phyloP scores from a whole-genome alignment of 1,140 invertebrate genomes.

The Calycopis cecrops region DNA sequence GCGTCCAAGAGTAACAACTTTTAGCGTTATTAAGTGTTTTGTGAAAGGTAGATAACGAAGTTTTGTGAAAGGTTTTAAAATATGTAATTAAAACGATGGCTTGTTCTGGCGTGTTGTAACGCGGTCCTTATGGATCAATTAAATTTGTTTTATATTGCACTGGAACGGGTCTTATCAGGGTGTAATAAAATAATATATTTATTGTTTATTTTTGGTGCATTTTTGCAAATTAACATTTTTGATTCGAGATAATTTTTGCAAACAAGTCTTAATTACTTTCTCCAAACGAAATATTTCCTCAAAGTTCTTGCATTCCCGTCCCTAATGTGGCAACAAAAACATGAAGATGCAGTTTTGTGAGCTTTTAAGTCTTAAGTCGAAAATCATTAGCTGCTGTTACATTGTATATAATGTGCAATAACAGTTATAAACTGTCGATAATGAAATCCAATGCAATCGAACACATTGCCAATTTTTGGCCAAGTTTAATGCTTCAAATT shows the following conservation, averaged over 20 bases:
- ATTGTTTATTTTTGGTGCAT: not conserved
- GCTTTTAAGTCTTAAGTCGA: too few relatives aligned
- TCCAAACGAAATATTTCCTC: too few relatives aligned
- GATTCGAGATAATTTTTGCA: not conserved
- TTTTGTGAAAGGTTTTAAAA: constrained; percentile 7
- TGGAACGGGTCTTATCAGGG: not conserved
- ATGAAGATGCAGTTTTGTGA: too few relatives aligned
- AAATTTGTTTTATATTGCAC: constrained; percentile 2
- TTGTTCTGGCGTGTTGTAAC: constrained; percentile 5
- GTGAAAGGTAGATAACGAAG: constrained; percentile 5
- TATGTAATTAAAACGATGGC: constrained; percentile 9
- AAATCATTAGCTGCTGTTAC: too few relatives aligned
- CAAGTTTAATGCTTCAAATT: too few relatives aligned
- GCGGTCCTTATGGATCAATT: constrained; percentile 6
- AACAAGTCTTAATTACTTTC: too few relatives aligned
- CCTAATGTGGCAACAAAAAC: too few relatives aligned
- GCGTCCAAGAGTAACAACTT: constrained; percentile 11
- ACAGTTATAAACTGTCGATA: too few relatives aligned
- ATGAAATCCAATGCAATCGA: too few relatives aligned
- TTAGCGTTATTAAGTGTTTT: not conserved
- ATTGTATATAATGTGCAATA: too few relatives aligned
- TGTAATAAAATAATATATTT: constrained; percentile 1
- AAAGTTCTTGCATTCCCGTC: too few relatives aligned
- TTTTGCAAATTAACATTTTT: not conserved
- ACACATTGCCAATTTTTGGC: too few relatives aligned